Conservation (phyloP, 2,113 vertebrate genomes). For the Serinus canaria region DNA sequence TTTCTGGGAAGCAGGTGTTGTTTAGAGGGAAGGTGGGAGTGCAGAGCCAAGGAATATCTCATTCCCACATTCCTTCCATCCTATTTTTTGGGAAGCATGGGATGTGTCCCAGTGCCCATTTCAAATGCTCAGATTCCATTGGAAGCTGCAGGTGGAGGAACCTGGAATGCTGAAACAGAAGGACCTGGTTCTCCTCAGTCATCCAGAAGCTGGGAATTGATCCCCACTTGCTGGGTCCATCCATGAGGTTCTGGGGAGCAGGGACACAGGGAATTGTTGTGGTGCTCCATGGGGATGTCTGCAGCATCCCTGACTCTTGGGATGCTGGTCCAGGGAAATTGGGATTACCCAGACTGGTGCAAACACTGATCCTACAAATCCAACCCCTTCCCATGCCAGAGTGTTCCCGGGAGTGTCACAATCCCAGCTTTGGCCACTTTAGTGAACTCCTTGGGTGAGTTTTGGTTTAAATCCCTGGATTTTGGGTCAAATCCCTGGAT, state of each 20-base stretch:
- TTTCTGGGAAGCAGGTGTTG: background rate
- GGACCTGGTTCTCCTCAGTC: background rate
- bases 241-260: background rate
- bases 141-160: background rate
- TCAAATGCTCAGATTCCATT: background rate
- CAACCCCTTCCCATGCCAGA: background rate
- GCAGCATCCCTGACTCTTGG: background rate
- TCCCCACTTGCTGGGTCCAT: background rate
- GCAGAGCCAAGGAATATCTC: background rate
- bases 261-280: rapidly evolving
- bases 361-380: background rate
- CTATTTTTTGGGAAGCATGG: rapidly evolving
- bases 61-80: background rate
- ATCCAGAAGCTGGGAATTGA: background rate
- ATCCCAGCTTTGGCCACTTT: background rate
- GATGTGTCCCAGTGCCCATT: background rate
- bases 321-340: background rate
- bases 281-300: background rate
- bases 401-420: background rate
- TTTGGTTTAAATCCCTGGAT: background rate
- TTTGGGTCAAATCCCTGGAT: background rate
- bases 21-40: background rate
- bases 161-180: background rate
- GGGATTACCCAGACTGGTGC: background rate
- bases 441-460: background rate